phyloP scores from a whole-genome alignment of 2,797 vertebrate genomes.

The Sciaenops ocellatus region DNA sequence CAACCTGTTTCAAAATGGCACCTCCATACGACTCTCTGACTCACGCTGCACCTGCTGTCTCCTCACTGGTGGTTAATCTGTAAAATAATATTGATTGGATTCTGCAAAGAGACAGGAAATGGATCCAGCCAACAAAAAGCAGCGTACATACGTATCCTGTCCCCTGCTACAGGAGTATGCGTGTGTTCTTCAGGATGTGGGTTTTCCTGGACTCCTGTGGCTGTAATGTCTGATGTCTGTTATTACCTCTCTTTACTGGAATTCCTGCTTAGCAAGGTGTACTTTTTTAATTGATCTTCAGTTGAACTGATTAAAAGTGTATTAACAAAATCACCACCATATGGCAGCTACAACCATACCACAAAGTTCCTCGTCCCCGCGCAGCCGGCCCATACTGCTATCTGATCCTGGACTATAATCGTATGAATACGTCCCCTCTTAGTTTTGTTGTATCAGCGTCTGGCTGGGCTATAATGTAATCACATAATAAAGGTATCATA shows the following conservation, averaged over 20 bases:
- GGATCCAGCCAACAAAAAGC: constrained; percentile 36
- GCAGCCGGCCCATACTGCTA: constrained; percentile 26
- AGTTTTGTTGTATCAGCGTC: constrained; percentile 39
- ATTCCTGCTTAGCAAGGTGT: constrained; percentile 21
- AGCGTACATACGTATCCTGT: constrained; percentile 5
- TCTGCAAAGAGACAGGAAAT: constrained; percentile 47
- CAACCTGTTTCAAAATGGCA: constrained; percentile 32
- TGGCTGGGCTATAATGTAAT: constrained; percentile 60
- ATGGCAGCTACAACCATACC: constrained; percentile 20
- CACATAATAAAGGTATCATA: constrained; percentile 56
- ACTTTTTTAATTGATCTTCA: constrained; percentile 14
- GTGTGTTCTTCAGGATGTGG: constrained; percentile 28
- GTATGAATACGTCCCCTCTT: constrained; percentile 35
- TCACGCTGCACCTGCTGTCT: constrained; percentile 4
- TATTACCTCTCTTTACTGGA: constrained; percentile 14
- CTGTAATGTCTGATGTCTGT: not conserved
- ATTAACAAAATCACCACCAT: constrained; percentile 22
- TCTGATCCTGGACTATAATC: constrained; percentile 46
- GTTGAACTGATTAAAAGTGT: constrained; percentile 46
- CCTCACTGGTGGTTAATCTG: constrained; percentile 26
- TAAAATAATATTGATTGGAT: constrained; percentile 54
- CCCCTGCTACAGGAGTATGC: constrained; percentile 13
- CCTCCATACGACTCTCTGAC: constrained; percentile 10
- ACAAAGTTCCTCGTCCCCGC: constrained; percentile 6
- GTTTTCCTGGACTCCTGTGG: constrained; percentile 30